Percentiles rank a stretch among this genome's conserved stretches.
These are phyloP conservation scores for Nemotelus pantherinus DNA, from an alignment of 2,888 invertebrate species.

Conservation along the genomic window DNA sequence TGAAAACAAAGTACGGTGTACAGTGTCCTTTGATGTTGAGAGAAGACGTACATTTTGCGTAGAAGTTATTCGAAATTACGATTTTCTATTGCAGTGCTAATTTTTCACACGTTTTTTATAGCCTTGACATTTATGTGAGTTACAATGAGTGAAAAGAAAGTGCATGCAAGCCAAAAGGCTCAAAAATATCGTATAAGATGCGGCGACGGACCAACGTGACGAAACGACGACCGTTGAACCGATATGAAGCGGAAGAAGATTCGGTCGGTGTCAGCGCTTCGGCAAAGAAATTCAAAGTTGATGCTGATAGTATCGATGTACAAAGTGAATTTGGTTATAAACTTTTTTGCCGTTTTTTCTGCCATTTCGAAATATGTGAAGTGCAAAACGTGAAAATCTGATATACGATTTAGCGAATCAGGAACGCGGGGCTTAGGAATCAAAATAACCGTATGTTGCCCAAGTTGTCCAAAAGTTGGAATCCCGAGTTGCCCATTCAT, in stretches of 20 bases:
- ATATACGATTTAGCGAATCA: slow-evolving; percentile 8
- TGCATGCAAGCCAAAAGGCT: slow-evolving; percentile 7
- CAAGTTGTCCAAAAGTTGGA: background rate
- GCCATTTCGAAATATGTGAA: background rate
- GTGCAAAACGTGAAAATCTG: background rate
- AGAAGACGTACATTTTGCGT: too few species aligned
- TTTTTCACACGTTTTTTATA: background rate
- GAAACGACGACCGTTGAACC: background rate
- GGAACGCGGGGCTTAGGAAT: background rate
- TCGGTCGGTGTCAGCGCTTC: slow-evolving; percentile 5
- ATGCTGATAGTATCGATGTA: background rate
- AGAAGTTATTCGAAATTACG: too few species aligned
- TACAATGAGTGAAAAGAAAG: background rate
- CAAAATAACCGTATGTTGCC: slow-evolving; percentile 3
- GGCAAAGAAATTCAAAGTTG: background rate
- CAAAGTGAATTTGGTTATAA: background rate
- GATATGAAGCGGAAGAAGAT: background rate
- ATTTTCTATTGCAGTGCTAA: too few species aligned
- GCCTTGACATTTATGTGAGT: background rate
- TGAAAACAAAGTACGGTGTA: background rate
- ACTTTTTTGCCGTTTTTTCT: slow-evolving; percentile 17
- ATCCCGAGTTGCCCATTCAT: slow-evolving; percentile 10
- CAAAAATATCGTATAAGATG: slow-evolving; percentile 9
- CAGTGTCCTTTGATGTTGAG: background rate
- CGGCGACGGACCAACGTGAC: slow-evolving; percentile 9